Base-by-base conservation (phyloP, 2,888 invertebrate species). In the Cephus rjabovi region DNA sequence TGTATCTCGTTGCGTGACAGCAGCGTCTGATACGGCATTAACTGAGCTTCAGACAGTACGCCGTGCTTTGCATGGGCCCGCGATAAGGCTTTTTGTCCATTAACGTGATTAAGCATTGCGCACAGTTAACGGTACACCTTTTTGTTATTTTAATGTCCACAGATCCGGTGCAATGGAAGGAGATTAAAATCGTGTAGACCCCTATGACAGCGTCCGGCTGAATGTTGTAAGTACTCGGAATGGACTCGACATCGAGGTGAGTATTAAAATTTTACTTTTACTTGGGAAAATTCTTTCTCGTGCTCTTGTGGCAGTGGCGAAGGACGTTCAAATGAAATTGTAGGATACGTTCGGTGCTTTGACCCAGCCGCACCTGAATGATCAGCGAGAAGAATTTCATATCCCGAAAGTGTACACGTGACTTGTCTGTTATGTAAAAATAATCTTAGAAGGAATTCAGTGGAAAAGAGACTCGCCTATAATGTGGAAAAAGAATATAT, bases 41-140 rank as follows among this genome's bases (percentile, higher is more conserved):
- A 77, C 81, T 81, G 74, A 83, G 75, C 31, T 80, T 79, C 83
- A 82, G 79, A 78, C 83, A 31, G 35, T 33, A 75, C 75, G 75
- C 71, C 31, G 75, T 84, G 83, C 86, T 85, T 89, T 86, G 87
- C 89, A 88, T 88, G 86, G 77, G 81, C 74, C 74, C 74, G 74
- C 75, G 73, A 77, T 78, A 79, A 87, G 85, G 85, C 83, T 86
- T 87, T 89, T 88, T 88, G 84, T 87, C 90, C 89, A 90, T 90
- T 90, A 90, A 87, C 87, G 86, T 89, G 86, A 90, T 90, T 89
- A 89, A 87, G 87, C 81, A 83, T 85, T 83, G 82, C 78, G 83
- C 75, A 34, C 79, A 81, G 80, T 83, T 84, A 23, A 83, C 79
- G 75, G 74, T 69, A 74, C 56, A 35, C 37, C 11, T 34, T 74